Base-by-base conservation (phyloP, 2,113 vertebrate species). In the Tyto alba region DNA sequence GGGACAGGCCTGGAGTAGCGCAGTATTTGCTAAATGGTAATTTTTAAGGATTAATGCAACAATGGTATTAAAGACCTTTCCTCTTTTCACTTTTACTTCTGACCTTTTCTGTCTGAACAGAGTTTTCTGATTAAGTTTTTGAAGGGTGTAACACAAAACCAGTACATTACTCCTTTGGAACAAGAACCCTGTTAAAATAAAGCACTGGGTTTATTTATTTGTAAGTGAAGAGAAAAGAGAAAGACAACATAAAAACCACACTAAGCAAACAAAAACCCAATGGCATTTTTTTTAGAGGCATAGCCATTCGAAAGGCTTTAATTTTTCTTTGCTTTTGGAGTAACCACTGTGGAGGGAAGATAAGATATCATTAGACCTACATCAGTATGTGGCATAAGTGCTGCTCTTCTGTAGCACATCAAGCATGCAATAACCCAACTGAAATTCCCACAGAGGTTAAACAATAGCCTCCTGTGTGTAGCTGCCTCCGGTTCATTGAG, bases 291-390 rank as follows among this genome's bases (percentile, higher is more conserved):
- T 93, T 89, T 45, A 89, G 45, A 82, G 27, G 53, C 48, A 84
- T 94, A 90, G 9, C 25, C 16, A 45, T 89, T 90, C 92, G 62
- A 95, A 95, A 95, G 57, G 66, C 73, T 95, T 97, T 90, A 9
- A 52, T 84, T 89, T 92, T 94, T 53, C 40, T 94, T 92, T 94
- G 89, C 69, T 92, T 96, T 93, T 72, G 32, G 64, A 85, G 62
- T 76, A 90, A 85, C 41, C 69, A 85, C 53, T 79, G 41, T 90
- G 81, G 41, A 89, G 94, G 77, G 87, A 86, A 96, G 95, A 94
- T 96, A 96, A 96, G 90, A 93, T 92, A 94, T 96, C 94, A 82
- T 93, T 96, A 97, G 90, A 89, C 88, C 86, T 90, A 75, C 95
- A 92, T 89, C 85, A 90, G 60, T 86, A 90, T 40, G 62, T 59